Base-by-base conservation (phyloP, 2,113 vertebrate genomes). In the Lepidothrix coronata region DNA sequence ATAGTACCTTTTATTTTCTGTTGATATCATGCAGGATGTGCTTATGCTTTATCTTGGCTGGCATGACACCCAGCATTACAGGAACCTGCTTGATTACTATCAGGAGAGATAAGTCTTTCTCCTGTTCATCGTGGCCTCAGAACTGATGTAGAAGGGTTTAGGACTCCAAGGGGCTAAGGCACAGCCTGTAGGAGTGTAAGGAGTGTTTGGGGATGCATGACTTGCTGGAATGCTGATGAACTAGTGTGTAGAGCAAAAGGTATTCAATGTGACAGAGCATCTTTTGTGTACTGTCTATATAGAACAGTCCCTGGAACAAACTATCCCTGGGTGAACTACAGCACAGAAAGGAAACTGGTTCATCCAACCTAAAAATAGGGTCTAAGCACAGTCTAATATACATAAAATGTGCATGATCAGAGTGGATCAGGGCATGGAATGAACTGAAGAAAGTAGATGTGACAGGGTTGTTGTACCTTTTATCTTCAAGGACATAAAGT, bases 351-450 rank as follows among this genome's bases (percentile, higher is more conserved):
- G 31, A 87, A 95, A 91, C 37, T 89, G 70, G 48, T 82, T 85
- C 51, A 88, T 54, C 52, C 43, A 65, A 9, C 49, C 76, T 67
- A 20, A 88, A 95, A 93, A 95, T 73, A 88, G 71, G 6, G 17
- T 27, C 52, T 37, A 76, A 68, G 44, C 30, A 72, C 5, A 9
- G 76, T 76, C 25, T 78, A 82, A 59, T 59, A 75, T 80, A 61
- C 25, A 49, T 85, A 91, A 95, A 95, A 76, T 24, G 55, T 88
- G 59, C 24, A 17, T 61, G 41, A 87, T 84, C 68, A 88, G 43
- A 71, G 57, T 81, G 52, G 43, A 94, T 85, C 35, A 48, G 62
- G 52, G 23, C 41, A 72, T 61, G 62, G 37, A 83, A 63, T 35
- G 44, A 88, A 90, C 23, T 68, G 58, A 93, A 82, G 58, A 90